These are phyloP conservation scores for Pangasius mekongensis DNA, from an alignment of 2,797 vertebrate genomes.

Conservation along the genomic window DNA sequence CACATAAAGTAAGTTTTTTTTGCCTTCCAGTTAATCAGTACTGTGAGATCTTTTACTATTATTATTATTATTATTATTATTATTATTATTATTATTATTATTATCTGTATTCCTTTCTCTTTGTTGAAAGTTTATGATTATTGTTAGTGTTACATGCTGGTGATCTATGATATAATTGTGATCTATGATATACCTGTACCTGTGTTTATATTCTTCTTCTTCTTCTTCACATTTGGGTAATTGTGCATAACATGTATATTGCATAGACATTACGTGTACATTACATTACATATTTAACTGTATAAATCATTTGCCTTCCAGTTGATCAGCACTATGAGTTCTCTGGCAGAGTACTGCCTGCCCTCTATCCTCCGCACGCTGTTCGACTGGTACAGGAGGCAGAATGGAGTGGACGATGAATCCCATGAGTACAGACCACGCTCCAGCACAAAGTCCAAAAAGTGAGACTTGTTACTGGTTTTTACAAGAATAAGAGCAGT, in stretches of 20 bases:
- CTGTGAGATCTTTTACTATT: neutral
- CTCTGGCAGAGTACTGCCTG: conserved; percentile 94
- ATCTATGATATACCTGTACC: neutral
- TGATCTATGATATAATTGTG: neutral
- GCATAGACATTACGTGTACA: too few species aligned
- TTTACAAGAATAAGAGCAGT: neutral
- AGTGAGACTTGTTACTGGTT: conserved; percentile 70
- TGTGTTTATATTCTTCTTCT: neutral
- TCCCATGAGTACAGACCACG: conserved; percentile 95
- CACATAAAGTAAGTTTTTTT: neutral
- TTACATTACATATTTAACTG: neutral
- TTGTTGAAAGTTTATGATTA: neutral
- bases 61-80: neutral
- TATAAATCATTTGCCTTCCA: conserved; percentile 58
- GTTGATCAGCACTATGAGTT: conserved; percentile 98
- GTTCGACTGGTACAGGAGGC: conserved; percentile 98
- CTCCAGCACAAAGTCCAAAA: conserved; percentile 96
- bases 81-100: neutral
- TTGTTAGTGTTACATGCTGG: neutral
- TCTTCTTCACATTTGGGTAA: neutral
- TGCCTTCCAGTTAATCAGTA: neutral
- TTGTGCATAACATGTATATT: neutral
- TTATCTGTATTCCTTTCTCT: neutral
- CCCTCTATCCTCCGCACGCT: conserved; percentile 95
- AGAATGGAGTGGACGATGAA: conserved; percentile 96